phyloP scores from a whole-genome alignment of 2,797 vertebrate genomes.

The Crotalus adamanteus region DNA sequence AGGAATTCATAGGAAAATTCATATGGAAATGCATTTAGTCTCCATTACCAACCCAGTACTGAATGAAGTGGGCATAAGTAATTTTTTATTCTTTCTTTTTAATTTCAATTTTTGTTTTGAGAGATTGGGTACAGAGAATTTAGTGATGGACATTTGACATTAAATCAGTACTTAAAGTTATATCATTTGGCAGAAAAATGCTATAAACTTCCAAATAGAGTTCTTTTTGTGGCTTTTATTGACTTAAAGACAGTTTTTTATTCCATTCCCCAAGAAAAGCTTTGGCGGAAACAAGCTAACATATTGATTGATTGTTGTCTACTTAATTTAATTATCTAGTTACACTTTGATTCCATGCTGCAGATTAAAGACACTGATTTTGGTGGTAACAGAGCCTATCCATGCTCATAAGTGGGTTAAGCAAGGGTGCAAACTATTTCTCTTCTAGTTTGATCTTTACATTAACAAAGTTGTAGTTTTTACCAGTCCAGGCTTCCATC shows the following conservation, averaged over 20 bases:
- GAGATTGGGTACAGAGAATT: neutral
- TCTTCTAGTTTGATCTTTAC: neutral
- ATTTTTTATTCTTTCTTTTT: neutral
- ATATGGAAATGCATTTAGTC: neutral
- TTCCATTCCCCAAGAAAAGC: neutral
- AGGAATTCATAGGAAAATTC: no score
- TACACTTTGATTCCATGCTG: neutral
- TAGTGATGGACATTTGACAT: neutral
- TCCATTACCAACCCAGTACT: neutral
- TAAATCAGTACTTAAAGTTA: neutral
- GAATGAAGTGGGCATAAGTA: neutral
- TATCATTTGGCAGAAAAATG: neutral
- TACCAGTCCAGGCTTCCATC: neutral
- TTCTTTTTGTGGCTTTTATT: neutral
- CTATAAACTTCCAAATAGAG: neutral
- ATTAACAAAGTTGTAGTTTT: neutral
- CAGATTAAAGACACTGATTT: neutral
- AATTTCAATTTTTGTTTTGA: neutral
- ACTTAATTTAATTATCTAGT: neutral
- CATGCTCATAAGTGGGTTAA: neutral
- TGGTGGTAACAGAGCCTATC: neutral
- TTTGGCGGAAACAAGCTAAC: neutral
- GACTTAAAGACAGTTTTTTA: neutral
- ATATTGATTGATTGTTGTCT: neutral
- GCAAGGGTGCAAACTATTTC: neutral